These are phyloP conservation scores for Cataglyphis altisquamis DNA, from an alignment of 2,888 invertebrate genomes.

Conservation along the genomic window DNA sequence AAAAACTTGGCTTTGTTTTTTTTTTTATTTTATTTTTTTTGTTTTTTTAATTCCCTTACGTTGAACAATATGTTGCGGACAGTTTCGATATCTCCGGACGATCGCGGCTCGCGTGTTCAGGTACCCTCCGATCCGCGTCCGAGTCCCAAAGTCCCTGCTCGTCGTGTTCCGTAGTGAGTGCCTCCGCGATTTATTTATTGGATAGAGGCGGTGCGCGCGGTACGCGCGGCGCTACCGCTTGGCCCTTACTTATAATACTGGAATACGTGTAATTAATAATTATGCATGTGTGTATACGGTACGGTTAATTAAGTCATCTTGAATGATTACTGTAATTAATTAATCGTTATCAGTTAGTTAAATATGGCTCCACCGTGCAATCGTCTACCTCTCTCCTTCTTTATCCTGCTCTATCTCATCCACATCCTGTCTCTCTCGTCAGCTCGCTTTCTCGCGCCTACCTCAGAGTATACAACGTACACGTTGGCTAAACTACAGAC, in stretches of 20 bases:
- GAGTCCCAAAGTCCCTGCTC: constrained; percentile 81
- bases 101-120: constrained; percentile 70
- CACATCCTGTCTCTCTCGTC: constrained; percentile 68
- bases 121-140: constrained; percentile 84
- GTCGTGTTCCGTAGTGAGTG: constrained; percentile 83
- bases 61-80: constrained; percentile 3
- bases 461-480: constrained; percentile 83
- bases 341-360: constrained; percentile 84
- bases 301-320: constrained; percentile 80
- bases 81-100: constrained; percentile 22
- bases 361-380: constrained; percentile 83
- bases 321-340: constrained; percentile 82
- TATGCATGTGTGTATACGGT: constrained; percentile 78
- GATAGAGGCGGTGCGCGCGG: constrained; percentile 65
- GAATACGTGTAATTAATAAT: constrained; percentile 82
- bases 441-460: constrained; percentile 70
- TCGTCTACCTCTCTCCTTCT: constrained; percentile 61
- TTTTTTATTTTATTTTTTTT: background rate
- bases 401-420: constrained; percentile 51
- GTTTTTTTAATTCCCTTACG: background rate
- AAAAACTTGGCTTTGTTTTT: background rate
- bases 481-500: constrained; percentile 85
- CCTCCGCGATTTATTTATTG: constrained; percentile 84
- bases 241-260: constrained; percentile 72
- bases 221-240: constrained; percentile 72